Percentiles rank a stretch among this genome's conserved stretches.
Evolutionary conservation across 2,888 invertebrate genomes (phyloP).

Genomic region (Rhorus exstirpatorius): DNA sequence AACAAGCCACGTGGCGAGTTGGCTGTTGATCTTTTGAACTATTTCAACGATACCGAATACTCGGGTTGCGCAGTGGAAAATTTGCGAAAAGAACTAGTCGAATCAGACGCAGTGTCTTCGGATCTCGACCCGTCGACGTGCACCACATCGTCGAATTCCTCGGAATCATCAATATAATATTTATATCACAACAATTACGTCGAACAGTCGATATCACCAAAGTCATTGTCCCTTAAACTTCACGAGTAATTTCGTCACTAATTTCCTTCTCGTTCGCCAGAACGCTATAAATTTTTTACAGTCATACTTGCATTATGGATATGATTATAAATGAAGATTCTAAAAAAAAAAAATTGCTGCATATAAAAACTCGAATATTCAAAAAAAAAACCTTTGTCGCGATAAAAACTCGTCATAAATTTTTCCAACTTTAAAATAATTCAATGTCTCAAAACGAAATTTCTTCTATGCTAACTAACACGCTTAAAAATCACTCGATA

Average conservation of each 20-base stretch:
- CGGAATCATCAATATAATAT: constrained; percentile 26
- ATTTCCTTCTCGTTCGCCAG: neutral
- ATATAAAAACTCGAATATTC: too few species aligned
- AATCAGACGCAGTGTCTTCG: constrained; percentile 1
- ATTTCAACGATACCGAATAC: constrained; percentile 67
- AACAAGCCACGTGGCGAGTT: constrained; percentile 72
- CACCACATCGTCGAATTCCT: constrained; percentile 7
- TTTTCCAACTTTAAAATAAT: too few species aligned
- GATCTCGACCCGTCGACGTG: constrained; percentile 16
- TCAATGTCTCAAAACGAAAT: too few species aligned
- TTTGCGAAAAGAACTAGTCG: constrained; percentile 66
- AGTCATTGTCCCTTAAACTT: neutral
- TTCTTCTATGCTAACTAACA: too few species aligned
- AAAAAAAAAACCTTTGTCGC: too few species aligned
- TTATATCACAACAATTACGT: neutral
- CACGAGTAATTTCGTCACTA: neutral
- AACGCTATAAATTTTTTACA: too few species aligned
- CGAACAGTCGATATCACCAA: neutral
- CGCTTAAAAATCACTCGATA: too few species aligned
- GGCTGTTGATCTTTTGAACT: constrained; percentile 73
- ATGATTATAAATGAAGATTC: too few species aligned
- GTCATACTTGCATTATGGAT: too few species aligned
- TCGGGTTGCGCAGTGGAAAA: constrained; percentile 61
- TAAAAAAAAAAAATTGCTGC: too few species aligned
- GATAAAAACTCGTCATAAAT: too few species aligned